phyloP scores from a whole-genome alignment of 2,888 invertebrate genomes.

The Itoplectis maculator region DNA sequence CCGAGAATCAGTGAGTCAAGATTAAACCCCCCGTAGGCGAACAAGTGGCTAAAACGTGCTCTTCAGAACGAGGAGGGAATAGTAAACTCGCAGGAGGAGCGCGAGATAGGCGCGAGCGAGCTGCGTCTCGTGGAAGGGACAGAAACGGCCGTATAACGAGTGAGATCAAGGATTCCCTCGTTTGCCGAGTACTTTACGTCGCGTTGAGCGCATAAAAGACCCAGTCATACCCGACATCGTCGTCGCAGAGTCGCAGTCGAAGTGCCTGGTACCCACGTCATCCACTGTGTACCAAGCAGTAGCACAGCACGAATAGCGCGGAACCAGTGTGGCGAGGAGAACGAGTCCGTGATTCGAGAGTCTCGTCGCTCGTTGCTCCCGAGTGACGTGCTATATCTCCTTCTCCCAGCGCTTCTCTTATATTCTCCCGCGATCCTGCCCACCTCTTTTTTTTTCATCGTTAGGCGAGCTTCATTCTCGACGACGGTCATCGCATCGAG shows the following conservation, averaged over 20 bases:
- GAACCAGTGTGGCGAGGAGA: conserved; percentile 48
- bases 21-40: conserved; percentile 50
- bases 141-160: conserved; percentile 55
- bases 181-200: conserved; percentile 71
- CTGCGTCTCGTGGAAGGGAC: conserved; percentile 16
- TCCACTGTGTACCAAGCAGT: conserved; percentile 10
- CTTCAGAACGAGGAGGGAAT: conserved; percentile 16
- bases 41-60: conserved; percentile 58
- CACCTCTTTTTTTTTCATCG: conserved; percentile 29
- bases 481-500: neutral
- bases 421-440: conserved; percentile 1
- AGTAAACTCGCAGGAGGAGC: neutral
- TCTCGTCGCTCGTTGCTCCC: conserved; percentile 65
- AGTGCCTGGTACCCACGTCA: conserved; percentile 36
- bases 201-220: conserved; percentile 70
- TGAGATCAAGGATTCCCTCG: conserved; percentile 71
- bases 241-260: conserved; percentile 51
- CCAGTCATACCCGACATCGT: conserved; percentile 63
- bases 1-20: conserved; percentile 41
- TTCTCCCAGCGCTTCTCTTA: neutral
- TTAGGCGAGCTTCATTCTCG: conserved; percentile 38
- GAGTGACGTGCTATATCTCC: conserved; percentile 65
- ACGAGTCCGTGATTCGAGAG: conserved; percentile 69
- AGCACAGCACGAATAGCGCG: neutral
- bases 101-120: neutral